Base-by-base conservation (phyloP, 2,888 invertebrate species). In the Piscicola geometra region DNA sequence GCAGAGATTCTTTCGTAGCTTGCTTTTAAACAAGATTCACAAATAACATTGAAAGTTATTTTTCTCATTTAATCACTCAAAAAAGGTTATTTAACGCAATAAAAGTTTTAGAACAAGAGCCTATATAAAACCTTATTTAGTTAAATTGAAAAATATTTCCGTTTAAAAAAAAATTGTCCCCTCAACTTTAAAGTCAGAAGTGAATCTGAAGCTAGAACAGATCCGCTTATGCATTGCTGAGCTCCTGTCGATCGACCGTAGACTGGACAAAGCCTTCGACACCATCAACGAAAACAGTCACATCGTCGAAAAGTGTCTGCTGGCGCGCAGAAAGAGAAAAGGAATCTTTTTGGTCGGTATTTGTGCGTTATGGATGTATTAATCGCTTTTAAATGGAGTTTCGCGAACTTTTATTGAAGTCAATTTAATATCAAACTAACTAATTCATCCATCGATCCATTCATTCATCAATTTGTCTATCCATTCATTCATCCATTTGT, bases 181-280 rank as follows among this genome's bases (percentile, higher is more conserved):
- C n/a, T n/a, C n/a, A n/a, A 5, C 33, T n/a, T 47, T 18, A 70
- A 15, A 70, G 70, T 5, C 2, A 2, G 73, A 73, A 64, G 25
- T 73, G n/a, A 64, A 60, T n/a, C 25, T 52, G 52, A 73, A 73
- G 56, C 25, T 73, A 25, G 73, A 64, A n/a, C 73, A 73, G 33
- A 36, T 73, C 15, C 52, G 56, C 9, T 56, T 73, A 21, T 60
- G 33, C 64, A 73, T 73, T 21, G 21, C 60, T 18, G 73, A 73
- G 12, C 73, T 73, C 33, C 33, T 64, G 73, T 73, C 73, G 12
- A 64, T 73, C 33, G 73, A 73, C 28, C 32, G 73, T 25, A 60
- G 73, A 64, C 64, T 73, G n/a, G 73, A 73, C 64, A 73, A 73
- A 64, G 73, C 73, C n/a, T 28, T 73, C 15, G 73, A 73, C 35